These are phyloP conservation scores for Mesitornis unicolor DNA, from an alignment of 2,113 vertebrate species.

Conservation along the genomic window DNA sequence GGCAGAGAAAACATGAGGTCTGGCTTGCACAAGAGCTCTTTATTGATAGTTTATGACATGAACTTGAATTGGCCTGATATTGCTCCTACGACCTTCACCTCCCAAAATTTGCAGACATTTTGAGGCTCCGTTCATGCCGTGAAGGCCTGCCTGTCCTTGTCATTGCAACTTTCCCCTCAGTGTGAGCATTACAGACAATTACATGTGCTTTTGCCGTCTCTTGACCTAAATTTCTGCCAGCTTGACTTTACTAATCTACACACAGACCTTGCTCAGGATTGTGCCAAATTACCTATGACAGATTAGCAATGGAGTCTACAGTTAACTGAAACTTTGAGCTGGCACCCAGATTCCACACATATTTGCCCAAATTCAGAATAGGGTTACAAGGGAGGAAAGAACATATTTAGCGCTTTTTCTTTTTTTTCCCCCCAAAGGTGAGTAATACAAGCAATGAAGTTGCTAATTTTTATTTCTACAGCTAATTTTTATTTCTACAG, in stretches of 20 bases:
- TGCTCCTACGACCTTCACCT: slow-evolving; percentile 57
- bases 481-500: neutral
- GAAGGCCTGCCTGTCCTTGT: slow-evolving; percentile 32
- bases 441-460: neutral
- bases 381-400: neutral
- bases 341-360: neutral
- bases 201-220: slow-evolving; percentile 33
- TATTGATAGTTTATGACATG: slow-evolving; percentile 75
- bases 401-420: neutral
- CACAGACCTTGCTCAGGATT: neutral
- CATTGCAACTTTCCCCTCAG: neutral
- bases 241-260: neutral
- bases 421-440: fast-evolving
- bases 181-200: slow-evolving; percentile 34
- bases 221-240: neutral
- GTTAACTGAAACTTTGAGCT: neutral
- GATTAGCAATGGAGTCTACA: neutral
- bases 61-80: slow-evolving; percentile 46
- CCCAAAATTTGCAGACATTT: slow-evolving; percentile 52
- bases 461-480: neutral
- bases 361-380: neutral
- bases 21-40: slow-evolving; percentile 69
- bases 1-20: slow-evolving; percentile 66
- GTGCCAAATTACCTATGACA: neutral
- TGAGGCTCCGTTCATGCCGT: slow-evolving; percentile 52